Evolutionary conservation across 2,113 vertebrate genomes (phyloP).

Genomic region (Capreolus pygargus): DNA sequence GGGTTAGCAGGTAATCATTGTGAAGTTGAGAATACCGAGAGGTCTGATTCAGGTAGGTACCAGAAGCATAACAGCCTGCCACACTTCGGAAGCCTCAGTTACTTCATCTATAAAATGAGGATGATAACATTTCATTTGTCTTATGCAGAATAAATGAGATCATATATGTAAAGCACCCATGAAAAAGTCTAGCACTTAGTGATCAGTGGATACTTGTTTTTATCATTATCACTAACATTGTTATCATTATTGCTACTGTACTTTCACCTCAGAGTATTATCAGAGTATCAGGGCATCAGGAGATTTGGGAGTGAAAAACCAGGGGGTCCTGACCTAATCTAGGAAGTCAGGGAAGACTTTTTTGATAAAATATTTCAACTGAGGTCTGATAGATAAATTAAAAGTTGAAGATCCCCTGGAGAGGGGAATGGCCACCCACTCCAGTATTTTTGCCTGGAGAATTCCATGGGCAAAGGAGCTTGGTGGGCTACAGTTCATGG

Average conservation of each 20-base stretch:
- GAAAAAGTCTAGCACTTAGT: not conserved
- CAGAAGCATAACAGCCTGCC: too few species aligned
- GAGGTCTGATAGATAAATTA: not conserved
- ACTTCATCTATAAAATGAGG: not conserved
- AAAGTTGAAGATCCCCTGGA: not conserved
- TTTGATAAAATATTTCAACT: not conserved
- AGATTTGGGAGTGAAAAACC: not conserved
- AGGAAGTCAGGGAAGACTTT: not conserved
- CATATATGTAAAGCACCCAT: not conserved
- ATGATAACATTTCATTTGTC: not conserved
- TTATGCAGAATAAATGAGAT: not conserved
- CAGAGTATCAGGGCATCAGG: not conserved
- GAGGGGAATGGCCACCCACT: not conserved
- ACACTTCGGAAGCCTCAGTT: not conserved
- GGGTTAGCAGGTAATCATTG: not conserved
- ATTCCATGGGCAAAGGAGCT: not conserved
- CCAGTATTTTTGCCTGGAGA: not conserved
- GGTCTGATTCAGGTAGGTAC: not conserved
- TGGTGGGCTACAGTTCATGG: not conserved
- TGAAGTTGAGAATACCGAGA: not conserved
- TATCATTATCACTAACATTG: not conserved
- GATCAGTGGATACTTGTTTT: not conserved
- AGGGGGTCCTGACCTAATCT: not conserved
- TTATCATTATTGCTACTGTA: not conserved
- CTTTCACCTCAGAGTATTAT: not conserved